Percentiles rank a stretch among this genome's conserved stretches.
phyloP scores from a whole-genome alignment of 1,140 invertebrate species.

The Brachionus rubens region DNA sequence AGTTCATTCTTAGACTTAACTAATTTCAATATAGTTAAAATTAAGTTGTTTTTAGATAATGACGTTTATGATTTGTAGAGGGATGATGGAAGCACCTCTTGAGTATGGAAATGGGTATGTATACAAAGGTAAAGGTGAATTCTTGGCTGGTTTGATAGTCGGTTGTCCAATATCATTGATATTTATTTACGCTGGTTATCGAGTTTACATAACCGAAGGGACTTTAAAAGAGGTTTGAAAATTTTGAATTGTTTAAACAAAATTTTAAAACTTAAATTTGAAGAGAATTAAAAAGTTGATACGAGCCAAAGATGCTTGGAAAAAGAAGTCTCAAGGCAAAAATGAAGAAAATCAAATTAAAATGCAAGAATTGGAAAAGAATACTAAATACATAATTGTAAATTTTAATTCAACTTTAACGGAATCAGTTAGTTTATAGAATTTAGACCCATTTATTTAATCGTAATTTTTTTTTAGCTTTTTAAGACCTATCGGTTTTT shows the following conservation, averaged over 20 bases:
- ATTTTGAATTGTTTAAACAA: background rate
- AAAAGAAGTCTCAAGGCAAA: background rate
- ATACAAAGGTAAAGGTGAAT: constrained; percentile 2
- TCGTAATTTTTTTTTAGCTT: background rate
- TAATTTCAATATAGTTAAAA: background rate
- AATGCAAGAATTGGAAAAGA: background rate
- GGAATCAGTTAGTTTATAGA: constrained; percentile 26
- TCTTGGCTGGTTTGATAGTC: background rate
- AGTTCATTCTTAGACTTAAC: constrained; percentile 48
- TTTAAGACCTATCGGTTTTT: background rate
- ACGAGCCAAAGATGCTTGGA: constrained; percentile 20
- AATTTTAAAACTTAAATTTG: background rate
- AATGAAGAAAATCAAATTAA: background rate
- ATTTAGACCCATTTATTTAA: background rate
- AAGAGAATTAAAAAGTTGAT: constrained; percentile 42
- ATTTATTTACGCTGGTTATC: constrained; percentile 17
- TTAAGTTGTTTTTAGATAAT: background rate
- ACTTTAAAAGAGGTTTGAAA: constrained; percentile 12
- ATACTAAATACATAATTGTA: constrained; percentile 4
- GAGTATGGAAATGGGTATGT: constrained; percentile 35
- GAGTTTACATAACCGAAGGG: constrained; percentile 10
- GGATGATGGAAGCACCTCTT: constrained; percentile 13
- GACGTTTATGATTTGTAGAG: constrained; percentile 42
- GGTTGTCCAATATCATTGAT: constrained; percentile 1
- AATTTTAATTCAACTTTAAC: constrained; percentile 9